Base-by-base conservation (phyloP, 2,113 vertebrate species). In the Sinocyclocheilus grahami region DNA sequence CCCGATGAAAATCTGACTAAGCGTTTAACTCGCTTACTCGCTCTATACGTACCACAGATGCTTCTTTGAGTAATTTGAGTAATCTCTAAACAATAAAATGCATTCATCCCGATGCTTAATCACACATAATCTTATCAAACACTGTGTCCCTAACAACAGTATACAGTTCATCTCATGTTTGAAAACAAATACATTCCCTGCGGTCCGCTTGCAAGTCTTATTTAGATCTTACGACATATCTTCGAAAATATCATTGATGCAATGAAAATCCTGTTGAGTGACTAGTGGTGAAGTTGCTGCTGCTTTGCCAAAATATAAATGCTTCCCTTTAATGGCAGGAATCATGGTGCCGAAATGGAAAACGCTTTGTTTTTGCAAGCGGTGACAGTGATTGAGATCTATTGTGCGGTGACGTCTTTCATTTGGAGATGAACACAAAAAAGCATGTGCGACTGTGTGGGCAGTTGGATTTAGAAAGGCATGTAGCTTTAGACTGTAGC, bases 381-480 rank as follows among this genome's bases (percentile, higher is more conserved):
- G 5, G 69, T 78, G 83, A 78, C 33, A 76, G 55, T 79, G 11
- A 87, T 65, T 86, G 71, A 33, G n/a, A 24, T 55, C 51, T 78
- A 69, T 82, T 84, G 81, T 78, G 78, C 60, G 6, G 5, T 27
- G 55, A 63, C 58, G 37, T 83, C 89, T 85, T 82, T 82, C 37
- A 74, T 86, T 85, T 53, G n/a, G 22, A 87, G 81, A 33, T 77
- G 60, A 58, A 86, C 18, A 7, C 76, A 84, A 82, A 75, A 87
- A 82, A 72, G 42, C 74, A 79, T 78, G 82, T 65, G 62, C 7
- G 30, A 33, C 37, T 58, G 48, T 79, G 72, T 69, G 51, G 82
- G 87, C 79, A 80, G 86, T 90, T 78, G 18, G 84, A 84, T 89
- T 84, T 76, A 87, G 75, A 90, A 83, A 86, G 30, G 58, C 75